phyloP scores from a whole-genome alignment of 2,888 invertebrate species.

The Archips crataeganus region DNA sequence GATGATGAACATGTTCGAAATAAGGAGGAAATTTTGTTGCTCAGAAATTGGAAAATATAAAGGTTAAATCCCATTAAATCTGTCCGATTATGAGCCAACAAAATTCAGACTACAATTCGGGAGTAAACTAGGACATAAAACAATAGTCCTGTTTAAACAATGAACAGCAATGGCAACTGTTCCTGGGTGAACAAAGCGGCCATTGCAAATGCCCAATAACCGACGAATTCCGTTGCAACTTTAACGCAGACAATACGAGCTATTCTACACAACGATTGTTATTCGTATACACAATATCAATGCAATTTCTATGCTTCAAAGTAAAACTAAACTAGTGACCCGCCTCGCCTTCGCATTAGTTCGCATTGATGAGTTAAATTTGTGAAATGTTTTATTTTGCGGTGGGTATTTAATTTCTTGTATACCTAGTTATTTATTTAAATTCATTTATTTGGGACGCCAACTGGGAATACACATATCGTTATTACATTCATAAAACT shows the following conservation, averaged over 20 bases:
- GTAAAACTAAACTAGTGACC: not conserved
- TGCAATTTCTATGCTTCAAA: not conserved
- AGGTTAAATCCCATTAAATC: not conserved
- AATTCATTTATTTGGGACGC: too few species aligned
- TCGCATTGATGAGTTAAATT: too few species aligned
- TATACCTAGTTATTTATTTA: too few species aligned
- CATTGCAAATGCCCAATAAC: slow-evolving; percentile 36
- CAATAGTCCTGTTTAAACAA: slow-evolving; percentile 36
- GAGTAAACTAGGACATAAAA: slow-evolving; percentile 28
- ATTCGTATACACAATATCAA: slow-evolving; percentile 3
- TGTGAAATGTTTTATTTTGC: too few species aligned
- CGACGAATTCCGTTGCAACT: slow-evolving; percentile 40
- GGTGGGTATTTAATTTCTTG: too few species aligned
- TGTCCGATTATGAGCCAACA: not conserved
- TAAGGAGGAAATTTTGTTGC: too few species aligned
- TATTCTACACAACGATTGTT: slow-evolving; percentile 27
- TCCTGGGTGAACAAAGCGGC: slow-evolving; percentile 27
- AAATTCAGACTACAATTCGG: not conserved
- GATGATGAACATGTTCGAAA: too few species aligned
- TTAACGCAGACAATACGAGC: slow-evolving; percentile 32
- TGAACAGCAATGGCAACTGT: slow-evolving; percentile 31
- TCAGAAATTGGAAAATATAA: too few species aligned
- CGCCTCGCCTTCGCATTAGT: too few species aligned
- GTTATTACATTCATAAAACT: too few species aligned
- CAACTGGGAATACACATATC: too few species aligned